Percentiles rank a stretch among this genome's conserved stretches.
Evolutionary conservation across 2,113 vertebrate species (phyloP).

Genomic region (Echinops telfairi): DNA sequence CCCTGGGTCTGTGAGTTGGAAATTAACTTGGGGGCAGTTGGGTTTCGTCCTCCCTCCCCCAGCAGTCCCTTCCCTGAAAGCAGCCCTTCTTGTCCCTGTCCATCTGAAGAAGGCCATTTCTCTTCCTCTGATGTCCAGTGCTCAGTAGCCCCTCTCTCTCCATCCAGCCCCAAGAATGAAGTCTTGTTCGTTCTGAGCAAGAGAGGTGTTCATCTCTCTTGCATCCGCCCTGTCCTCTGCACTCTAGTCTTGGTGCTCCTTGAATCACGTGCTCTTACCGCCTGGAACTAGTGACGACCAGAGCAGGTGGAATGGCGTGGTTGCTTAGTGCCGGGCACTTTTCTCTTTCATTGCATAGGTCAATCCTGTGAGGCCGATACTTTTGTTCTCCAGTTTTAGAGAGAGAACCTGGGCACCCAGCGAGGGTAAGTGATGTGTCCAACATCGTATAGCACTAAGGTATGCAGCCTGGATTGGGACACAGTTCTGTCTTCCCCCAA

Average conservation of each 20-base stretch:
- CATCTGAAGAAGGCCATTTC: neutral
- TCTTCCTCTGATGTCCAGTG: neutral
- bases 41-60: neutral
- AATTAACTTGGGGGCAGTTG: neutral
- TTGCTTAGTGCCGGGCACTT: neutral
- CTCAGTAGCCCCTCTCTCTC: neutral
- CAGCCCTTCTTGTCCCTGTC: neutral
- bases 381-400: neutral
- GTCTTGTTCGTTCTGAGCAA: neutral
- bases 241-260: neutral
- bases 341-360: neutral
- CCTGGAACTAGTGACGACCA: too few relatives aligned
- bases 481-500: neutral
- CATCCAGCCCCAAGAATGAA: neutral
- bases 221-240: neutral
- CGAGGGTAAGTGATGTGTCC: neutral
- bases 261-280: neutral
- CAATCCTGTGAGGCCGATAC: neutral
- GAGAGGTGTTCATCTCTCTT: neutral
- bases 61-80: neutral
- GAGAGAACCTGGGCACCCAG: neutral
- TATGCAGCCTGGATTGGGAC: neutral
- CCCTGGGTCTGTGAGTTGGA: neutral
- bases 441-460: neutral
- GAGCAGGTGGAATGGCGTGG: neutral